Conservation (phyloP, 2,888 invertebrate genomes). For the Dolomedes plantarius region DNA sequence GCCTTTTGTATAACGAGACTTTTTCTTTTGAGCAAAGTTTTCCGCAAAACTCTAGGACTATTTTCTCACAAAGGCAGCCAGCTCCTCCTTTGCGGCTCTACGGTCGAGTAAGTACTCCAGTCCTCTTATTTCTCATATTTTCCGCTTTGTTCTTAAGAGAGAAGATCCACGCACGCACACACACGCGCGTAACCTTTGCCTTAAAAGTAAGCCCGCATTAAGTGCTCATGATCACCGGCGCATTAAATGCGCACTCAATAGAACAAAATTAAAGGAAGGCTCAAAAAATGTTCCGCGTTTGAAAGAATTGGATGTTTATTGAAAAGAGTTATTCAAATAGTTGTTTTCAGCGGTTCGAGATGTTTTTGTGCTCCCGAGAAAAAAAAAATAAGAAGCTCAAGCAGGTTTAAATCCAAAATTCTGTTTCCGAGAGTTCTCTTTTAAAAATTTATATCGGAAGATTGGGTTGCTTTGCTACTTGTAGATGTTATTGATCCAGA, state of each 20-base stretch:
- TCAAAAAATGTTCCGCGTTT: constrained; percentile 26
- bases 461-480: not conserved
- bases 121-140: not conserved
- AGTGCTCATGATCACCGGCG: constrained; percentile 31
- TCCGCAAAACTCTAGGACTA: not conserved
- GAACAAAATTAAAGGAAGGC: constrained; percentile 42
- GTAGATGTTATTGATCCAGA: too few relatives aligned
- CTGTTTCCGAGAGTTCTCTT: not conserved
- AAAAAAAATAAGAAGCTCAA: constrained; percentile 33
- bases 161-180: not conserved
- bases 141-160: constrained; percentile 49
- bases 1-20: constrained; percentile 10
- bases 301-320: constrained; percentile 40
- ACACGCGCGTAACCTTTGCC: not conserved
- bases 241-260: constrained; percentile 46
- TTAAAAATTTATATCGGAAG: not conserved
- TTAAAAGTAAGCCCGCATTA: constrained; percentile 26
- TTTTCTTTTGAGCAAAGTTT: not conserved
- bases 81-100: constrained; percentile 23
- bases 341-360: constrained; percentile 36
- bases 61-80: constrained; percentile 34
- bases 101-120: constrained; percentile 29
- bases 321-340: constrained; percentile 63
- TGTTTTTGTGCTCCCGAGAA: constrained; percentile 30
- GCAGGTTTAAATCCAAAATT: constrained; percentile 6